phyloP scores from a whole-genome alignment of 2,797 vertebrate genomes.

The Lagodon rhomboides region DNA sequence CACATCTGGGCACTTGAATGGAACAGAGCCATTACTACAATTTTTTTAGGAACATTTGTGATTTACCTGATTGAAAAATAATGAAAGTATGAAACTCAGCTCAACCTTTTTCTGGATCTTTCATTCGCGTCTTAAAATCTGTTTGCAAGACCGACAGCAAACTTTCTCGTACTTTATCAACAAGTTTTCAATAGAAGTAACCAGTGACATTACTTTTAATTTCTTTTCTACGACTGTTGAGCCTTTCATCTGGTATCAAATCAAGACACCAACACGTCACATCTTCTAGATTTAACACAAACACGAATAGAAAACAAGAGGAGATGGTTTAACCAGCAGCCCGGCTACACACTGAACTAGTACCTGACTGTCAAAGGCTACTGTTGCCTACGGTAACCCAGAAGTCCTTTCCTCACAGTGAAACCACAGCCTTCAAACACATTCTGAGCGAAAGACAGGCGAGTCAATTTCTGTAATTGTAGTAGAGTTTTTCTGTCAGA shows the following conservation, averaged over 20 bases:
- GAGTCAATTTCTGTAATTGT: neutral
- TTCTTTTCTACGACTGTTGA: neutral
- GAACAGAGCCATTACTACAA: too few relatives aligned
- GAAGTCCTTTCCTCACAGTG: neutral
- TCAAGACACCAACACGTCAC: neutral
- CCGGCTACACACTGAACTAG: neutral
- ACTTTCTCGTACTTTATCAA: neutral
- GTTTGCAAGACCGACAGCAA: neutral
- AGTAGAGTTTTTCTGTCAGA: neutral
- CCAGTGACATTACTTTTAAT: neutral
- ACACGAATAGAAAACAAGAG: neutral
- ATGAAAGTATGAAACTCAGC: too few relatives aligned
- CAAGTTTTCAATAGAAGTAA: neutral
- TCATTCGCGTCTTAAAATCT: neutral
- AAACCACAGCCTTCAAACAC: neutral
- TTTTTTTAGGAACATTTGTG: too few relatives aligned
- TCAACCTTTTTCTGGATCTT: neutral
- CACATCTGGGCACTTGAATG: neutral
- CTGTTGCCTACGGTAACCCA: neutral
- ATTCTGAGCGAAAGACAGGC: neutral
- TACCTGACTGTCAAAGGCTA: neutral
- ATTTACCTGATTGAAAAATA: too few relatives aligned
- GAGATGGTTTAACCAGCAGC: neutral
- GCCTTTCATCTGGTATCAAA: neutral
- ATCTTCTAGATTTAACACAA: neutral